A percentile compares a stretch with the other conserved stretches of the same genome.
Evolutionary conservation across 2,113 vertebrate genomes (phyloP).

Genomic region (Sinocyclocheilus rhinocerous): DNA sequence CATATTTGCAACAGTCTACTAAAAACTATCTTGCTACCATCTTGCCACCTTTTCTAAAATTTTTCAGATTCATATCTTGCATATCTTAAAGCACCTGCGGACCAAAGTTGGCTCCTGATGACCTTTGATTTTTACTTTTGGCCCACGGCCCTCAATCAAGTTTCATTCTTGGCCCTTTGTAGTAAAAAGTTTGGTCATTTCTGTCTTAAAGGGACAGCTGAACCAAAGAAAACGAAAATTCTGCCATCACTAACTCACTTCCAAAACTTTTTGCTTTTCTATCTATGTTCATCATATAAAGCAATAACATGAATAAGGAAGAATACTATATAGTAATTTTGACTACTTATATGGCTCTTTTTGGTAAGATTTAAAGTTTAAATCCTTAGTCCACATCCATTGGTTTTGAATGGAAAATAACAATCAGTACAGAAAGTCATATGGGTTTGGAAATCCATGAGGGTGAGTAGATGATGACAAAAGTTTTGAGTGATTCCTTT

Average conservation of each 20-base stretch:
- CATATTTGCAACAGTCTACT: not conserved
- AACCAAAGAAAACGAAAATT: not conserved
- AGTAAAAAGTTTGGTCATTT: not conserved
- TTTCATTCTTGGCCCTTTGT: not conserved
- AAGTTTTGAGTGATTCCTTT: too few species aligned
- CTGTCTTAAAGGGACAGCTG: too few species aligned
- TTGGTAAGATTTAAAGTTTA: too few species aligned
- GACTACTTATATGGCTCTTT: not conserved
- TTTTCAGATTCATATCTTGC: not conserved
- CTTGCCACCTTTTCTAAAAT: not conserved
- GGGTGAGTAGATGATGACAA: too few species aligned
- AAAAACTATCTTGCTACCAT: not conserved
- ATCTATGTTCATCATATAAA: not conserved
- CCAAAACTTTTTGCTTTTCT: not conserved
- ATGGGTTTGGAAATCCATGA: too few species aligned
- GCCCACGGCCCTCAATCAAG: not conserved
- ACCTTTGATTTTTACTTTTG: not conserved
- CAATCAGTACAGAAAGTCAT: too few species aligned
- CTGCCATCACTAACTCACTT: not conserved
- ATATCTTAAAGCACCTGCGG: not conserved
- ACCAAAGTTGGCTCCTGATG: too few species aligned
- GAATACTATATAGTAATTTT: too few species aligned
- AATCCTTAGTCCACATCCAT: not conserved
- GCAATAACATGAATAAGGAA: not conserved
- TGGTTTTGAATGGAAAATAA: not conserved